phyloP scores from a whole-genome alignment of 2,888 invertebrate genomes.

The Ptychoptera contaminata region DNA sequence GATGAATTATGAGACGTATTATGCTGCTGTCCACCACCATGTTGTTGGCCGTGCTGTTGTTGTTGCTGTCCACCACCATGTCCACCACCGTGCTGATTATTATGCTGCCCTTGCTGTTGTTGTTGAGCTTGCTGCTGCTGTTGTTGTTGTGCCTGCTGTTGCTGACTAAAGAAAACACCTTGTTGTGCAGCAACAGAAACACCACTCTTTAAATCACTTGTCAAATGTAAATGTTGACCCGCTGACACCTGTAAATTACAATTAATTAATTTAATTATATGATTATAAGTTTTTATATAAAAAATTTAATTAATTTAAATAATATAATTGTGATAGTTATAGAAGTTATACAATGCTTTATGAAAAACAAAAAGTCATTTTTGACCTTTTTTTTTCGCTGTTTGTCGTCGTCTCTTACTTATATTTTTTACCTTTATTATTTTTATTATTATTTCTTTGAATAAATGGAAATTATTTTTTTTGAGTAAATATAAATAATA shows the following conservation, averaged over 20 bases:
- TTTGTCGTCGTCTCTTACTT: no score
- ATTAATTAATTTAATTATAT: no score
- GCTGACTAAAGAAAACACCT: conserved; percentile 56
- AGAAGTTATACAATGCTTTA: no score
- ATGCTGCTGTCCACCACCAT: conserved; percentile 15
- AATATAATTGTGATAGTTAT: no score
- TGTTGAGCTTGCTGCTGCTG: conserved; percentile 18
- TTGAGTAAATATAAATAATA: no score
- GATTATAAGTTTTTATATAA: no score
- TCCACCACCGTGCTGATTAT: conserved; percentile 19
- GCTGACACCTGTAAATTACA: conserved; percentile 58
- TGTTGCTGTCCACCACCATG: conserved; percentile 22
- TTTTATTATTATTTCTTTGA: no score
- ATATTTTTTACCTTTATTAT: no score
- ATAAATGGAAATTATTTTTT: no score
- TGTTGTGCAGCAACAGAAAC: conserved; percentile 75
- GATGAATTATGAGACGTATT: conserved; percentile 11
- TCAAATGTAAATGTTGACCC: conserved; percentile 70
- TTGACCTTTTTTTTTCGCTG: no score
- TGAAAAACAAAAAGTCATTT: no score
- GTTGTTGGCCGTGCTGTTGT: conserved; percentile 23
- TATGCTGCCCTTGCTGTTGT: conserved; percentile 31
- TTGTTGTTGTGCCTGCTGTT: conserved; percentile 24
- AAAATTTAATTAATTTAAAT: no score
- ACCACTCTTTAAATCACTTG: conserved; percentile 52